Percentiles rank a stretch among this genome's conserved stretches.
Evolutionary conservation across 1,140 invertebrate genomes (phyloP).

Genomic region (Bombus sylvicola): DNA sequence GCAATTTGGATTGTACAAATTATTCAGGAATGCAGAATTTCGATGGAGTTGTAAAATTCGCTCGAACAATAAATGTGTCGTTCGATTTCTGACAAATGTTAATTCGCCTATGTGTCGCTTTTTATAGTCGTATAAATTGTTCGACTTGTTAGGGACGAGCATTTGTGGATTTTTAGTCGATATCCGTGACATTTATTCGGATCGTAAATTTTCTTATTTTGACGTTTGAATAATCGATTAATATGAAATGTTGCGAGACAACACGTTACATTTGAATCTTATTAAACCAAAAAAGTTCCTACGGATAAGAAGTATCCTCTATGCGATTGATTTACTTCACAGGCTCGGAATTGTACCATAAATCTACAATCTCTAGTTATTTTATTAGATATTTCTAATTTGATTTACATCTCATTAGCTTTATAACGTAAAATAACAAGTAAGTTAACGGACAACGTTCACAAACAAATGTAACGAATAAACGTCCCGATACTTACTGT

Average conservation of each 20-base stretch:
- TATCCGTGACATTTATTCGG: background rate
- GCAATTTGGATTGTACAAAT: background rate
- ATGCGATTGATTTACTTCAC: too few relatives aligned
- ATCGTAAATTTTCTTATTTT: background rate
- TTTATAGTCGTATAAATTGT: slow-evolving; percentile 9
- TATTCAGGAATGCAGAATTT: slow-evolving; percentile 14
- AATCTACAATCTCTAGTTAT: too few relatives aligned
- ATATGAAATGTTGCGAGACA: background rate
- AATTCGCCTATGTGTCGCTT: background rate
- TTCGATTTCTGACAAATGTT: slow-evolving; percentile 49
- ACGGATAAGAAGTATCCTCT: too few relatives aligned
- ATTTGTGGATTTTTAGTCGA: background rate
- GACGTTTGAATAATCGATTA: background rate
- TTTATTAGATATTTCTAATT: too few relatives aligned
- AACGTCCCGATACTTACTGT: background rate
- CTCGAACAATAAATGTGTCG: background rate
- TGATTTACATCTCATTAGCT: too few relatives aligned
- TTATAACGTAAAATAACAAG: too few relatives aligned
- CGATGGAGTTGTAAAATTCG: slow-evolving; percentile 21
- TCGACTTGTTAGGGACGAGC: background rate
- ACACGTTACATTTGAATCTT: too few relatives aligned
- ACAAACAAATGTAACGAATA: background rate
- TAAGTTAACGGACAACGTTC: background rate
- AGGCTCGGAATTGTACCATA: too few relatives aligned
- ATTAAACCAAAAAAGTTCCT: too few relatives aligned